Evolutionary conservation across 2,113 vertebrate species (phyloP), one percentile per base, ranked within the genome.

Genomic region (Labeo catla): DNA sequence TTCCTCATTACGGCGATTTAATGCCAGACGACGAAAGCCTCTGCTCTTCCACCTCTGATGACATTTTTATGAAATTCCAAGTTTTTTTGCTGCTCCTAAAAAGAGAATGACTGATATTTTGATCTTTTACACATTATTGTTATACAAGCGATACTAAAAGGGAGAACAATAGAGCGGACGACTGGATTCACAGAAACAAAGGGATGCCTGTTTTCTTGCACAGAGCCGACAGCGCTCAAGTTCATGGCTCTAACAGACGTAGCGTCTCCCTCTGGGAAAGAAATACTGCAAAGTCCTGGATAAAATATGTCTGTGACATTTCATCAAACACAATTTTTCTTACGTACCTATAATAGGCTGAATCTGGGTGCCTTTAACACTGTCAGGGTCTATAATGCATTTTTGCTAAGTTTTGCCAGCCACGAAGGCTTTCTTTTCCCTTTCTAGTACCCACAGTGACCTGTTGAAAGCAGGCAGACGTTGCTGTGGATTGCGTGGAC

Each of bases 211-310:
- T 94, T 92, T 87, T 84, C 57, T 87, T 70, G 0, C 50, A 36
- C 74, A 77, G 49, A 36, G 76, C 83, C 21, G 43, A 66, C 66
- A 36, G 47, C 63, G 15, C 76, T 88, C 77, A 34, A 54, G 12
- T 73, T 87, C 80, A 93, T 93, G 87, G 85, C 88, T 91, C 91
- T 91, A 94, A 87, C 93, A 93, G 93, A 93, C 87, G 50, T 74
- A 87, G 88, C 76, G 65, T 89, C 36, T 88, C 80, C 74, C 57
- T 65, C 36, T 74, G 39, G 70, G 76, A 83, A 84, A 93, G 89
- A 92, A 92, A 91, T 86, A 92, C 83, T 89, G 91, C 82, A 21
- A 87, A 87, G 85, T 4, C 19, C 68, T 6, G 90, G 87, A 91
- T 34, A 0, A 88, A 89, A 83, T 83, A 87, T 23, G 87, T 87